A percentile compares a stretch with the other conserved stretches of the same genome.
phyloP scores from a whole-genome alignment of 2,113 vertebrate species.

The Oenanthe oenanthe region DNA sequence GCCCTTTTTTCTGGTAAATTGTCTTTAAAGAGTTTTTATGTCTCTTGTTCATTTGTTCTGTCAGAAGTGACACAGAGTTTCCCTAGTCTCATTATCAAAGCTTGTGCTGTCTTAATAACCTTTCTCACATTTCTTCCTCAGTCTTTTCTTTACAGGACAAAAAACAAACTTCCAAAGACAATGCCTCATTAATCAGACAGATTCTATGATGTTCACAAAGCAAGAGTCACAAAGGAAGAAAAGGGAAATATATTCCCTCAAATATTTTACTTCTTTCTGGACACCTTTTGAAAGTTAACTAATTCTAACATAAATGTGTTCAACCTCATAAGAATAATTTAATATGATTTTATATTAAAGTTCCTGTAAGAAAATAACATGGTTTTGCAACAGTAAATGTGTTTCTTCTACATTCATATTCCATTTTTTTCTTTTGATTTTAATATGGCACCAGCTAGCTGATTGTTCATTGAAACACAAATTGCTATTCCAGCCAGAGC shows the following conservation, averaged over 20 bases:
- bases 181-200: constrained; percentile 63
- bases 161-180: constrained; percentile 55
- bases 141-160: background rate
- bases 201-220: background rate
- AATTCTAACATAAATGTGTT: background rate
- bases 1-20: background rate
- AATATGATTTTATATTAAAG: background rate
- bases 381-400: background rate
- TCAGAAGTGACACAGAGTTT: background rate
- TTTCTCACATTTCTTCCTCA: background rate
- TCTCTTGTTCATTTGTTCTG: background rate
- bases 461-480: background rate
- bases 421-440: background rate
- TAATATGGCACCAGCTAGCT: background rate
- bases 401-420: background rate
- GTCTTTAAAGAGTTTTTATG: background rate
- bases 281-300: background rate
- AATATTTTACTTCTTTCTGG: background rate
- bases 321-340: background rate
- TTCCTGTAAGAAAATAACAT: background rate
- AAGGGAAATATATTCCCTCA: background rate
- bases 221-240: background rate
- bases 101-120: background rate
- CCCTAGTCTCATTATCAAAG: background rate
- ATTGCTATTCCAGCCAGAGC: constrained; percentile 11